A percentile compares a stretch with the other conserved stretches of the same genome.
Conservation (phyloP, 2,113 vertebrate species). For the Phasianus colchicus region DNA sequence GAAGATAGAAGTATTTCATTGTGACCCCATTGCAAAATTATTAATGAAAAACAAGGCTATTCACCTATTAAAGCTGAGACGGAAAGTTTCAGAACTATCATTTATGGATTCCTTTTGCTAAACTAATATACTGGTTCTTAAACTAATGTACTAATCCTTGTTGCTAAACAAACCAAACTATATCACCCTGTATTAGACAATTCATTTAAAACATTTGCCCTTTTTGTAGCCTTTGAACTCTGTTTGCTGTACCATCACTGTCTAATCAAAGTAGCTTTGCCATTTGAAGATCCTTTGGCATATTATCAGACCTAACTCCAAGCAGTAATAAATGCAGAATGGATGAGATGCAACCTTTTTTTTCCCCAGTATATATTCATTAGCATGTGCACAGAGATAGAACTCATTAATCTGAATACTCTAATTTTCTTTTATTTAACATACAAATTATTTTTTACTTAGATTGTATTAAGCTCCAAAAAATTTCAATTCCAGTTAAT, state of each 20-base stretch:
- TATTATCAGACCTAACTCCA: not conserved
- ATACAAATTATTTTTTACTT: conserved; percentile 3
- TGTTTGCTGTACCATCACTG: not conserved
- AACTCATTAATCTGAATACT: not conserved
- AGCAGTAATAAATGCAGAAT: not conserved
- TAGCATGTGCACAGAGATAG: not conserved
- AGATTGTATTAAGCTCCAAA: not conserved
- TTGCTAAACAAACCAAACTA: no score
- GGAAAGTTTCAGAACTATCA: no score
- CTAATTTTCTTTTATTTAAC: conserved; percentile 31
- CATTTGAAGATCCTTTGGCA: conserved; percentile 7
- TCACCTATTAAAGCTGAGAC: no score
- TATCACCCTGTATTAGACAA: not conserved
- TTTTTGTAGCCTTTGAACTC: not conserved
- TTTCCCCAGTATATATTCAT: not conserved
- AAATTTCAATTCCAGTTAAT: not conserved
- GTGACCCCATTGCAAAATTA: no score
- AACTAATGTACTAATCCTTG: no score
- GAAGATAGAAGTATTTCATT: no score
- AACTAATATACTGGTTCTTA: no score
- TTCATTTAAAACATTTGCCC: not conserved
- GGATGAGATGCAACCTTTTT: not conserved
- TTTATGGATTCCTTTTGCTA: no score
- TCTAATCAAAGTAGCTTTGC: not conserved
- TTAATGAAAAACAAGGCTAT: no score